These are phyloP conservation scores for Sebastes hubbsi DNA, from an alignment of 2,797 vertebrate species.

Conservation along the genomic window DNA sequence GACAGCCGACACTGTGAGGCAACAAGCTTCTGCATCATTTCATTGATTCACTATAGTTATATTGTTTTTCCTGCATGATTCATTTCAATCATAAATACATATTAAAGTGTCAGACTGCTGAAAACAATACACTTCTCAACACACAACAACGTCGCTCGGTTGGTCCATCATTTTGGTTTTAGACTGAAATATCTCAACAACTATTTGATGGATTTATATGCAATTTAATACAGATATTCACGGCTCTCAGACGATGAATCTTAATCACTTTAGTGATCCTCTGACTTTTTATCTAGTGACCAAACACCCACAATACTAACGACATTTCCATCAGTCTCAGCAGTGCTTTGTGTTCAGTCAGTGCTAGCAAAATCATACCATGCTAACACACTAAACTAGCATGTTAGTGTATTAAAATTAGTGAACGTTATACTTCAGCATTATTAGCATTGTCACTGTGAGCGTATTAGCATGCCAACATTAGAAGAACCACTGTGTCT, in stretches of 20 bases:
- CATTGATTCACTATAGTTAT: background rate
- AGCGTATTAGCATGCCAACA: background rate
- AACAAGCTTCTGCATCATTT: background rate
- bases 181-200: background rate
- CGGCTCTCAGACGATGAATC: background rate
- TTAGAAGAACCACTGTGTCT: background rate
- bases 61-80: background rate
- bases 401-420: no score
- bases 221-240: background rate
- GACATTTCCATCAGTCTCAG: background rate
- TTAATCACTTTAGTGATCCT: background rate
- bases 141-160: background rate
- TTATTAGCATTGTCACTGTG: background rate
- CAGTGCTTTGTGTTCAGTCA: background rate
- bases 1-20: slow-evolving; percentile 10
- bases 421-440: background rate
- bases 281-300: background rate
- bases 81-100: background rate
- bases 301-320: background rate
- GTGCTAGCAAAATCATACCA: background rate
- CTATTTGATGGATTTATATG: background rate
- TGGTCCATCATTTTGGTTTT: background rate
- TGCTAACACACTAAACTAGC: background rate
- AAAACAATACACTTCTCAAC: background rate
- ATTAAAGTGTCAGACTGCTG: background rate